phyloP scores from a whole-genome alignment of 2,113 vertebrate species.

The Pongo pygmaeus region DNA sequence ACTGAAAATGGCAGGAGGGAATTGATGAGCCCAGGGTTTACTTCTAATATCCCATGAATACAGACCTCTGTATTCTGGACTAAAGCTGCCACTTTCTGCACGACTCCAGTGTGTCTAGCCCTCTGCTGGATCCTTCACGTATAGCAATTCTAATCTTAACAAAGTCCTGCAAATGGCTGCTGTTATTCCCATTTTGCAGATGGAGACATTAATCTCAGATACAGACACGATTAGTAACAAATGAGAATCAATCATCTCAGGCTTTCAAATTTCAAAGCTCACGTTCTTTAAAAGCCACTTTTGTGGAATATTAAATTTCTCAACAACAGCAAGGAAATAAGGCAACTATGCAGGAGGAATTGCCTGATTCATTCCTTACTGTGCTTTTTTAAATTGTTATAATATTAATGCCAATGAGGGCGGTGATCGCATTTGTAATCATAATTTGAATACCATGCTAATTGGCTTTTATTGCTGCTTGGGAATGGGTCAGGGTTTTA shows the following conservation, averaged over 20 bases:
- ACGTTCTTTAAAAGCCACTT: neutral
- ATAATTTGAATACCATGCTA: slow-evolving; percentile 26
- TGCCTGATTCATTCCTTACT: neutral
- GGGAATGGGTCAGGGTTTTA: slow-evolving; percentile 46
- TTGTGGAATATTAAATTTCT: neutral
- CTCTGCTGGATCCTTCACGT: neutral
- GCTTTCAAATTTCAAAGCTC: neutral
- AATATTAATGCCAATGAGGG: slow-evolving; percentile 35
- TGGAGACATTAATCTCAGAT: neutral
- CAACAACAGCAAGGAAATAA: neutral
- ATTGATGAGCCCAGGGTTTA: neutral
- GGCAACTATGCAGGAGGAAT: neutral
- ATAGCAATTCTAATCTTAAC: neutral
- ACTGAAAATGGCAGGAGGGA: neutral
- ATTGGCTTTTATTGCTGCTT: slow-evolving; percentile 55
- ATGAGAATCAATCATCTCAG: neutral
- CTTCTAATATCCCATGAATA: neutral
- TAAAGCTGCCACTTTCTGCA: neutral
- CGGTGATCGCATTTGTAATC: slow-evolving; percentile 9
- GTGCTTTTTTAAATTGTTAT: slow-evolving; percentile 28
- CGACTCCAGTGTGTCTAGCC: fast-evolving
- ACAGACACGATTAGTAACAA: neutral
- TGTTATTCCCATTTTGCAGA: neutral
- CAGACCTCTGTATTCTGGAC: neutral
- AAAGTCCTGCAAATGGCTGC: neutral